Evolutionary conservation across 2,113 vertebrate species (phyloP).

Genomic region (Leptosomus discolor): DNA sequence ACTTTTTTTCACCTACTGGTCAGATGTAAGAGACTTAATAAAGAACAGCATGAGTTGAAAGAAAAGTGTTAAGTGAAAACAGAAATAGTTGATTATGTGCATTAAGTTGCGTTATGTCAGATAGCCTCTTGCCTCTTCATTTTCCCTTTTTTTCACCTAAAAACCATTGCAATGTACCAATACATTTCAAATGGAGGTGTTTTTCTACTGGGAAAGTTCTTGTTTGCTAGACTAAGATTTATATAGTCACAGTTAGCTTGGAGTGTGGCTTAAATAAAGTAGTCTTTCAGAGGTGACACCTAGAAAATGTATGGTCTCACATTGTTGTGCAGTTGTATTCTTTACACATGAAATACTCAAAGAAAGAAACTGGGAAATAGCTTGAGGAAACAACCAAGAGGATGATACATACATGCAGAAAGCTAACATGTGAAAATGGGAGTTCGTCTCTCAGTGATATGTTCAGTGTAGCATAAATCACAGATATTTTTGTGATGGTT

Average conservation of each 20-base stretch:
- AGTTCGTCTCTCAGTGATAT: neutral
- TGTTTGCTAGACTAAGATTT: neutral
- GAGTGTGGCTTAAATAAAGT: neutral
- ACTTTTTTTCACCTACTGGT: neutral
- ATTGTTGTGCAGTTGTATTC: neutral
- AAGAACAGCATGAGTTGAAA: rapidly evolving
- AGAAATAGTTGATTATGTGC: neutral
- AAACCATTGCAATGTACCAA: neutral
- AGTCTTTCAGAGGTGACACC: neutral
- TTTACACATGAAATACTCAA: neutral
- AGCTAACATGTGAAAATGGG: neutral
- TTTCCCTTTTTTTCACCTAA: neutral
- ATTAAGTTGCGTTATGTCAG: neutral
- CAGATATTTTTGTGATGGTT: neutral
- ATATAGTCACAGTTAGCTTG: neutral
- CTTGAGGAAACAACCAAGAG: neutral
- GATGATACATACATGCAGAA: neutral
- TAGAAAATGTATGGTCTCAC: neutral
- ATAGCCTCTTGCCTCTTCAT: rapidly evolving
- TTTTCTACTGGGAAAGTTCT: neutral
- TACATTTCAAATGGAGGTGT: neutral
- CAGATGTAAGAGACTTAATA: neutral
- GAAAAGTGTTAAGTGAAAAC: neutral
- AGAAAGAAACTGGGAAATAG: neutral
- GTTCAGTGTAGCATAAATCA: neutral